Conservation (phyloP, 2,888 invertebrate species). For the Ectropis crepuscularia region DNA sequence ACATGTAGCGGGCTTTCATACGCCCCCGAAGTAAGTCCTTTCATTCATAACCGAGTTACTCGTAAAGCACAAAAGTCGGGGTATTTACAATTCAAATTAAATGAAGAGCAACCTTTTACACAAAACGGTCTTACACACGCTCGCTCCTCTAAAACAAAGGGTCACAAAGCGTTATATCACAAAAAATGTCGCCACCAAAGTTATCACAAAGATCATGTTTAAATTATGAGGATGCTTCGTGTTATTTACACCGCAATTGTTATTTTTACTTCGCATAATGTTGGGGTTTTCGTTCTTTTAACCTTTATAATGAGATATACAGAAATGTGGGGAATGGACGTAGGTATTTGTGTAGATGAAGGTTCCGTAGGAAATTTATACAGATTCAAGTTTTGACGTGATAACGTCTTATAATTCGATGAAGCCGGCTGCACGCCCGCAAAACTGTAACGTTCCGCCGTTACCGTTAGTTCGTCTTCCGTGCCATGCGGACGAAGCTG, state of each 20-base stretch:
- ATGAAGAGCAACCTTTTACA: slow-evolving; percentile 28
- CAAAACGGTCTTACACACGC: slow-evolving; percentile 20
- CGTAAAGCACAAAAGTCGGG: slow-evolving; percentile 22
- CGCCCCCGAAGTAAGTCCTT: slow-evolving; percentile 5
- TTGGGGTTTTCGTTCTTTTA: slow-evolving; percentile 31
- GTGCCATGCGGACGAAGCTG: too few relatives aligned
- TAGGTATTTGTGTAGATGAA: not conserved
- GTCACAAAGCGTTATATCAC: slow-evolving; percentile 22
- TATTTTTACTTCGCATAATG: slow-evolving; percentile 33
- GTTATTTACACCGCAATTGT: slow-evolving; percentile 37
- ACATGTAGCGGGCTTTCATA: slow-evolving; percentile 3
- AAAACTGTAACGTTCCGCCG: too few relatives aligned
- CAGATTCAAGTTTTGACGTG: too few relatives aligned
- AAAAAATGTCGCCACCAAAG: slow-evolving; percentile 22
- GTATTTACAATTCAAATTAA: slow-evolving; percentile 31
- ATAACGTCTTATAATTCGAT: too few relatives aligned
- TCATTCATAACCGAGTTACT: slow-evolving; percentile 19
- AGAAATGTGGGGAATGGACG: slow-evolving; percentile 17
- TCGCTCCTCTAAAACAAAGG: slow-evolving; percentile 19
- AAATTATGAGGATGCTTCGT: slow-evolving; percentile 34
- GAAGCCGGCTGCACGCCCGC: too few relatives aligned
- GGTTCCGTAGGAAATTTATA: slow-evolving; percentile 21
- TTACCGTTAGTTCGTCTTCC: too few relatives aligned
- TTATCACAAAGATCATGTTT: slow-evolving; percentile 29
- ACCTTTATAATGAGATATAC: slow-evolving; percentile 34